Base-by-base conservation (phyloP, 2,797 vertebrate species). In the Clamator glandarius region DNA sequence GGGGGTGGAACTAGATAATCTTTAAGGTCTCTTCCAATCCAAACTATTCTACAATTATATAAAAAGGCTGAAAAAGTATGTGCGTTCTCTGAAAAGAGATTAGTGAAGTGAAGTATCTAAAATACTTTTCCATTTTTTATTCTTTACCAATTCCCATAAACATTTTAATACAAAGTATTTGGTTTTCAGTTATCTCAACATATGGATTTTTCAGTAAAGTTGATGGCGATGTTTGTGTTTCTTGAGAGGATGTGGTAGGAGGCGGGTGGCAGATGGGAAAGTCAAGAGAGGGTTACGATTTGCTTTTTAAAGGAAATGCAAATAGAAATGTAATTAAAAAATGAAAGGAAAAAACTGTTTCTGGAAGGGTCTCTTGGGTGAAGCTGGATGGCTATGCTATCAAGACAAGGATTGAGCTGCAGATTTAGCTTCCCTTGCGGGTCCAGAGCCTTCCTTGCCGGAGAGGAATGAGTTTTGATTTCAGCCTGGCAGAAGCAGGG, bases 221-320 rank as follows among this genome's bases (percentile, higher is more conserved):
- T 87, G 29, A 41, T 89, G 84, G 55, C 18, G 23, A 33, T 74
- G 62, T 52, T 93, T 75, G 36, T 91, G 62, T 85, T 79, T 86
- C 84, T 84, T 74, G 51, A 77, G 76, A 92, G 69, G 64, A 80
- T 85, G 64, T 85, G 84, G 79, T 91, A 80, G 95, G 84, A 91
- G 62, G 26, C 15, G 26, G 41, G 2, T 92, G 80, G 68, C 88
- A 84, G 86, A 79, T 95, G 94, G 88, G 66, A 50, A 72, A 83
- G 84, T 84, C 52, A 31, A 55, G 50, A 92, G 69, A 90, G 61
- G 76, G 92, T 89, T 86, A 48, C 64, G 36, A 33, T 69, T 55
- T 8, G 15, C 73, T 92, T 88, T 75, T 88, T 69, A 86, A 84
- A 93, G 80, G 77, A 82, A 90, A 66, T 63, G 76, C 77, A 92